These are phyloP conservation scores for Oxyura jamaicensis DNA, from an alignment of 2,113 vertebrate species.

Conservation along the genomic window DNA sequence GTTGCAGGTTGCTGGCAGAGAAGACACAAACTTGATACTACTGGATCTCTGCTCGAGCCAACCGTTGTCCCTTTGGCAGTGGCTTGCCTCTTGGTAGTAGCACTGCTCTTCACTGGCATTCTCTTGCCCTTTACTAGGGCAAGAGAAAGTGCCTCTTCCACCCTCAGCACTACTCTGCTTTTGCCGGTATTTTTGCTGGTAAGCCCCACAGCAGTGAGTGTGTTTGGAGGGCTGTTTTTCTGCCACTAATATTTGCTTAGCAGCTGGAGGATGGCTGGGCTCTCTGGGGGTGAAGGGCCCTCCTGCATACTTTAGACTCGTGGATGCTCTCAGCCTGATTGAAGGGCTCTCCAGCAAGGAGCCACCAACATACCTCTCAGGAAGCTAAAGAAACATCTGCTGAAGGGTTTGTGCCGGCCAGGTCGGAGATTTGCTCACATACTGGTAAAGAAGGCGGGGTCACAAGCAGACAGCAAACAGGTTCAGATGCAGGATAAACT, in stretches of 20 bases:
- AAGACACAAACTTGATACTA: background rate
- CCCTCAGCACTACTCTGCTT: background rate
- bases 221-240: constrained; percentile 1
- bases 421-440: background rate
- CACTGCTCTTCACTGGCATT: background rate
- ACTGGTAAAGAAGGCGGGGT: background rate
- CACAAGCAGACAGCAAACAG: background rate
- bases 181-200: constrained; percentile 11
- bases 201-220: background rate
- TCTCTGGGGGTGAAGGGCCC: constrained; percentile 36
- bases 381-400: constrained; percentile 12
- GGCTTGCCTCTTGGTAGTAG: background rate
- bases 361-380: constrained; percentile 1
- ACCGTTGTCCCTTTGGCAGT: background rate
- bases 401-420: background rate
- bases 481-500: background rate
- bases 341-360: constrained; percentile 41
- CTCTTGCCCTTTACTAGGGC: background rate
- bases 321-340: constrained; percentile 31
- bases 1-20: background rate
- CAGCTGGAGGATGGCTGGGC: constrained; percentile 18
- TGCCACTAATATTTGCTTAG: constrained; percentile 42
- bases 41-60: background rate
- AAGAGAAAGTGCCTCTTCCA: background rate
- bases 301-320: constrained; percentile 42